Base-by-base conservation (phyloP, 2,113 vertebrate genomes). In the Xiphophorus maculatus region DNA sequence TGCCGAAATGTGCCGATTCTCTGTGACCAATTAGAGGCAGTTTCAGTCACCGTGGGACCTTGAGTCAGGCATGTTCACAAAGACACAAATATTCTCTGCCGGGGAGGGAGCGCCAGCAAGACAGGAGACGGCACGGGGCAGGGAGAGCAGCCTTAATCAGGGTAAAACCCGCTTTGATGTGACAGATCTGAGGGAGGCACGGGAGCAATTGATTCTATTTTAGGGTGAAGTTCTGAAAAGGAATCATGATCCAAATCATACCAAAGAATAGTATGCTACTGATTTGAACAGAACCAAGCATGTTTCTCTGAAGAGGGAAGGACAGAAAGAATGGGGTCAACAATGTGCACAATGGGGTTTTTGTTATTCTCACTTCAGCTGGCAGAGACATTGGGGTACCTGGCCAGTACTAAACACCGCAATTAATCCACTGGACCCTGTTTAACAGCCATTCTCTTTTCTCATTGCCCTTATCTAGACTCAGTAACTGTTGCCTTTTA, bases 11-110 rank as follows among this genome's bases (percentile, higher is more conserved):
- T 35, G 74, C 30, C 72, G 19, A 89, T 86, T 79, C 51, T 5
- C 89, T 77, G 85, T 80, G 85, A 86, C 86, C 85, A 91, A 90
- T 90, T 90, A 90, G 66, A 88, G 74, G 82, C 42, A 67, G 71
- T 83, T 85, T 88, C 77, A 69, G 63, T 84, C 85, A 68, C 77
- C 0, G 3, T 71, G 69, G 77, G 73, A 81, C 71, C 75, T 81
- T 82, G 81, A 88, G 63, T 90, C 68, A 73, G 79, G 77, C 28
- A 88, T 88, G 70, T 77, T 83, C 75, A 74, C 29, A 22, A 25
- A 63, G 78, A 80, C 10, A 73, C 76, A 78, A 82, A 74, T 30
- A 71, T 44, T 66, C 72, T 79, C 35, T 40, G 42, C 61, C 63
- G 70, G 73, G 71, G 1, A 25, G 76, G 68, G 63, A 64, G 63